Evolutionary conservation across 2,888 invertebrate genomes (phyloP).

Genomic region (Diaperis boleti): DNA sequence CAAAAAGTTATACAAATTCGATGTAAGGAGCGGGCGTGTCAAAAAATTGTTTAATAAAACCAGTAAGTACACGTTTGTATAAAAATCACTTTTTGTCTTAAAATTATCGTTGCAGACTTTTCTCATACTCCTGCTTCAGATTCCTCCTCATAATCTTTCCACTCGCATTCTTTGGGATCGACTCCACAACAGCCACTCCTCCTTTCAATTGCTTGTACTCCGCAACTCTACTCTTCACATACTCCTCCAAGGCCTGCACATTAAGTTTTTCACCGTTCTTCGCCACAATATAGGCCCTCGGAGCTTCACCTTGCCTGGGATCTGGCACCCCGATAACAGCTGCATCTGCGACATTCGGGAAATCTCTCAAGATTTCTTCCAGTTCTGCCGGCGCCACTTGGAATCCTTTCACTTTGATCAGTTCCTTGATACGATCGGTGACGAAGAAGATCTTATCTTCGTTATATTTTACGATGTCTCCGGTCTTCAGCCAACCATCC

Average conservation of each 20-base stretch:
- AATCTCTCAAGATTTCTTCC: constrained; percentile 78
- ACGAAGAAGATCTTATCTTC: constrained; percentile 76
- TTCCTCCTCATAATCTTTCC: constrained; percentile 72
- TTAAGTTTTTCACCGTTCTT: constrained; percentile 65
- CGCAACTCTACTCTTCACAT: constrained; percentile 77
- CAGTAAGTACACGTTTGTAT: background rate
- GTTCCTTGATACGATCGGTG: constrained; percentile 83
- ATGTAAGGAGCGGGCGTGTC: too few species aligned
- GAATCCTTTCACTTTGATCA: constrained; percentile 78
- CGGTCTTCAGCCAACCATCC: constrained; percentile 82
- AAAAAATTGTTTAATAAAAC: background rate
- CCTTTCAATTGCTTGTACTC: constrained; percentile 79
- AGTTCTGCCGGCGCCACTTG: constrained; percentile 92
- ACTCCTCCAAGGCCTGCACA: constrained; percentile 72
- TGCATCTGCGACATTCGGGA: constrained; percentile 82
- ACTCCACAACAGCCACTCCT: constrained; percentile 69
- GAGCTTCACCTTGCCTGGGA: constrained; percentile 77
- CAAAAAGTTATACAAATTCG: too few species aligned
- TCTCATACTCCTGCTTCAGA: background rate
- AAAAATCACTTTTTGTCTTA: background rate
- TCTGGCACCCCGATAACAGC: constrained; percentile 86
- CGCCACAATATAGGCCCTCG: constrained; percentile 79
- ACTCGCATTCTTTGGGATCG: constrained; percentile 71
- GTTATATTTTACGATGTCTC: constrained; percentile 72
- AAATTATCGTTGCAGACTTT: too few species aligned